Evolutionary conservation across 2,888 invertebrate species (phyloP).

Genomic region (Resseliella maxima): DNA sequence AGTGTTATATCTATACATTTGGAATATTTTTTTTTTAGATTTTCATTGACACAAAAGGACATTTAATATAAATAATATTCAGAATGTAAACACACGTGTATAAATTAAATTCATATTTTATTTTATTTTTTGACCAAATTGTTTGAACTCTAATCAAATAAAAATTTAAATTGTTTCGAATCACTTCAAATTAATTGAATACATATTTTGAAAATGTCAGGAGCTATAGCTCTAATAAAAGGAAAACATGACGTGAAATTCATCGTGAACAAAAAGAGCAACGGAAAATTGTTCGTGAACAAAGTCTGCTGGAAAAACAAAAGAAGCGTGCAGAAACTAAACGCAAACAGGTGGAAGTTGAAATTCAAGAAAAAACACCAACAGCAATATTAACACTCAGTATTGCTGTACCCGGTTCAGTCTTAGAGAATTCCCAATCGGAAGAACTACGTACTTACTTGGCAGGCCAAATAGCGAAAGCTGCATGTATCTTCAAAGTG

Average conservation of each 20-base stretch:
- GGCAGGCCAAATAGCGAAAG: conserved; percentile 95
- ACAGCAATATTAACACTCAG: conserved; percentile 74
- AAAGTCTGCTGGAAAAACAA: conserved; percentile 73
- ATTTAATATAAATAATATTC: background rate
- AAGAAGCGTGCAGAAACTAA: conserved; percentile 65
- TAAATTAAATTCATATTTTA: background rate
- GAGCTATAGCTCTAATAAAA: conserved; percentile 60
- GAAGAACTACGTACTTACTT: conserved; percentile 88
- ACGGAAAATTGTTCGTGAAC: conserved; percentile 79
- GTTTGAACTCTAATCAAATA: too few relatives aligned
- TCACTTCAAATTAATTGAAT: background rate
- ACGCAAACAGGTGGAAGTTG: conserved; percentile 65
- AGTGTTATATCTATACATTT: too few relatives aligned
- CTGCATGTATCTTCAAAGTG: conserved; percentile 91
- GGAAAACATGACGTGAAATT: conserved; percentile 78
- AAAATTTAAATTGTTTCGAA: too few relatives aligned
- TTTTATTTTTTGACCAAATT: background rate
- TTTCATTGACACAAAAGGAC: conserved; percentile 13
- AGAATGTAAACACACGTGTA: background rate
- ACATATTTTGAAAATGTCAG: background rate
- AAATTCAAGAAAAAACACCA: conserved; percentile 66
- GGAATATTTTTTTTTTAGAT: too few relatives aligned
- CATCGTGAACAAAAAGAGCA: conserved; percentile 77
- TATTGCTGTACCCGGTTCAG: conserved; percentile 96
- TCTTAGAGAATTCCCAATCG: conserved; percentile 95